phyloP scores from a whole-genome alignment of 2,113 vertebrate species.

The Oryctolagus cuniculus region DNA sequence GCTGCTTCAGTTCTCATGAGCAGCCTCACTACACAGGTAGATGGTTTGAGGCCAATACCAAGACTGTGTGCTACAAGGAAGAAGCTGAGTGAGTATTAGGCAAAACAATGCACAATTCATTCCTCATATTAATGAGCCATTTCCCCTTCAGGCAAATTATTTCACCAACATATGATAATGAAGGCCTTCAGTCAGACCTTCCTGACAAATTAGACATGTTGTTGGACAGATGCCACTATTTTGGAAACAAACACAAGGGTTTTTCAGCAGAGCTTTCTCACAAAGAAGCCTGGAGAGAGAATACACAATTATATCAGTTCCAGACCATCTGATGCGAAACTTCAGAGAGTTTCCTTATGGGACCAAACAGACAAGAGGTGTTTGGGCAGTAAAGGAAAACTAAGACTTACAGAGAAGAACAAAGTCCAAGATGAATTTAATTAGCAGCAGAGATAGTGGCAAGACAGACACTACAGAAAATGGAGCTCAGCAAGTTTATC shows the following conservation, averaged over 20 bases:
- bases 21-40: slow-evolving; percentile 71
- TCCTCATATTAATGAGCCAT: slow-evolving; percentile 84
- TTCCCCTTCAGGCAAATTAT: slow-evolving; percentile 87
- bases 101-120: slow-evolving; percentile 89
- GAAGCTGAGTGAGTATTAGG: slow-evolving; percentile 62
- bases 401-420: slow-evolving; percentile 9
- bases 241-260: slow-evolving; percentile 84
- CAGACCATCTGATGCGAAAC: slow-evolving; percentile 74
- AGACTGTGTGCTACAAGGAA: slow-evolving; percentile 72
- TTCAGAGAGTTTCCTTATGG: slow-evolving; percentile 54
- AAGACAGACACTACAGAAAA: not conserved
- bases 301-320: slow-evolving; percentile 77
- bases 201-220: slow-evolving; percentile 89
- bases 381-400: slow-evolving; percentile 45
- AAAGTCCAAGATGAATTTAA: slow-evolving; percentile 14
- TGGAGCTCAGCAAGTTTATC: not conserved
- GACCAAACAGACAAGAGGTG: not conserved
- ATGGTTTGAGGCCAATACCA: slow-evolving; percentile 64
- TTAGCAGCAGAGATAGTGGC: not conserved
- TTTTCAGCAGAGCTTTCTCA: slow-evolving; percentile 87
- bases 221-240: slow-evolving; percentile 85
- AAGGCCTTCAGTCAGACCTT: slow-evolving; percentile 86
- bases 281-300: slow-evolving; percentile 82
- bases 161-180: slow-evolving; percentile 83
- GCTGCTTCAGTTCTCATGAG: not conserved